These are phyloP conservation scores for Clamator glandarius DNA, from an alignment of 2,797 vertebrate genomes.

Conservation along the genomic window DNA sequence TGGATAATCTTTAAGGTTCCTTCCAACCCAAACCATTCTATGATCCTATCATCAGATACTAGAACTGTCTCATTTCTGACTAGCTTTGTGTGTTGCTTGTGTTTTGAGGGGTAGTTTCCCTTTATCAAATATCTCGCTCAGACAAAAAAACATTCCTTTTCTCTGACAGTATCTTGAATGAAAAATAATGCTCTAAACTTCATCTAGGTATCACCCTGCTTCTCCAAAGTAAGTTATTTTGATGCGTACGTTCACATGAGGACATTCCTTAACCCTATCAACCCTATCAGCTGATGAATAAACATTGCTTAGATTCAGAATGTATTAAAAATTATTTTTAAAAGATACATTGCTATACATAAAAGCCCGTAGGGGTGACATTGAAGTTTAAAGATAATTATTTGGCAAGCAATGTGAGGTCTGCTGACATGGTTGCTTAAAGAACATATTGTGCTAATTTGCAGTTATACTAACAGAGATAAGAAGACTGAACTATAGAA, in stretches of 20 bases:
- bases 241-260: background rate
- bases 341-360: conserved; percentile 5
- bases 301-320: conserved; percentile 31
- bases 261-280: conserved; percentile 9
- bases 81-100: background rate
- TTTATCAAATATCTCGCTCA: background rate
- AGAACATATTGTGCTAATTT: conserved; percentile 62
- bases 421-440: conserved; percentile 51
- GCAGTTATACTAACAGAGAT: conserved; percentile 56
- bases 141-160: conserved; percentile 12
- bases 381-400: conserved; percentile 60
- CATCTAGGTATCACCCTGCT: background rate
- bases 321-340: conserved; percentile 23
- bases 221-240: conserved; percentile 4
- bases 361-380: conserved; percentile 47
- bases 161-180: background rate
- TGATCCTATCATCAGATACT: background rate
- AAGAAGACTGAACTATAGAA: conserved; percentile 49
- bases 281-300: background rate
- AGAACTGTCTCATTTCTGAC: background rate
- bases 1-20: no score
- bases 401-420: conserved; percentile 48
- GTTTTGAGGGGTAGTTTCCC: background rate
- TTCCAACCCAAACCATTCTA: no score
- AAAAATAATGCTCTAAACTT: conserved; percentile 27